Evolutionary conservation across 1,140 invertebrate species (phyloP).

Genomic region (Zaprionus gabonicus): DNA sequence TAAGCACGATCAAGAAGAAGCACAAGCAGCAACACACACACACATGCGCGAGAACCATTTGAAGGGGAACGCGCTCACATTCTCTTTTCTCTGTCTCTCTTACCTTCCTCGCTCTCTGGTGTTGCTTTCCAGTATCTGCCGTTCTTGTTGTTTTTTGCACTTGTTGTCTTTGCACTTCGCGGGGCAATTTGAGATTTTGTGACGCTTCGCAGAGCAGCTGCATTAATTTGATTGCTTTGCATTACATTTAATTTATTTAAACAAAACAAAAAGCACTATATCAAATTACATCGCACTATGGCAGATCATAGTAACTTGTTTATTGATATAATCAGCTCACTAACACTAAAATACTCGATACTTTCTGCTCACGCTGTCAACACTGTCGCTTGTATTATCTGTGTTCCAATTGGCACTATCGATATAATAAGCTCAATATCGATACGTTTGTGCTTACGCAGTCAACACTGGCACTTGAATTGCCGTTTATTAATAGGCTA

Average conservation of each 20-base stretch:
- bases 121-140: conserved; percentile 19
- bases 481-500: conserved; percentile 2
- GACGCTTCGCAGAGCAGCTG: conserved; percentile 30
- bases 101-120: neutral
- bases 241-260: conserved; percentile 26
- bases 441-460: neutral
- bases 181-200: conserved; percentile 43
- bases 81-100: conserved; percentile 1
- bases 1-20: neutral
- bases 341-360: neutral
- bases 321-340: neutral
- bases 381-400: neutral
- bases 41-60: neutral
- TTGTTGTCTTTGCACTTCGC: conserved; percentile 27
- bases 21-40: neutral
- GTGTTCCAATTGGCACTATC: neutral
- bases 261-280: conserved; percentile 14
- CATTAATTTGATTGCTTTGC: conserved; percentile 27
- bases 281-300: too few species aligned
- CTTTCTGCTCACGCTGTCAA: neutral
- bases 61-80: conserved; percentile 1
- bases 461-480: neutral
- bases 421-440: neutral
- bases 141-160: conserved; percentile 28
- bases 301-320: neutral